Percentiles rank a stretch among this genome's conserved stretches.
Conservation (phyloP, 2,113 vertebrate species). For the Myotis yumanensis region DNA sequence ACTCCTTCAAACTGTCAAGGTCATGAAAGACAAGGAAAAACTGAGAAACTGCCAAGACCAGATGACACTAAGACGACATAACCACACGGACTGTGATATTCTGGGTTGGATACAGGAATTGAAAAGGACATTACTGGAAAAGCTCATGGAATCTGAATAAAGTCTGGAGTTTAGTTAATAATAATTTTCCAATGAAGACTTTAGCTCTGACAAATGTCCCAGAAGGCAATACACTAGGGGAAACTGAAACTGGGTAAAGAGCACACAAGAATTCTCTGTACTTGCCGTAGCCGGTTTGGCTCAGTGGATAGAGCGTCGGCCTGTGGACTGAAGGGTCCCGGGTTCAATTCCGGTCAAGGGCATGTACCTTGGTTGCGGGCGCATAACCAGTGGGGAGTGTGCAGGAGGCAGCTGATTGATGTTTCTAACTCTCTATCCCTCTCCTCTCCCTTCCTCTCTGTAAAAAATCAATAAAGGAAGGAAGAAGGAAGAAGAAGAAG, state of each 20-base stretch:
- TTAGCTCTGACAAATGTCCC: not conserved
- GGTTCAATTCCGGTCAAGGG: no score
- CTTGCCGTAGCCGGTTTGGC: not conserved
- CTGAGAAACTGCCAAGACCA: not conserved
- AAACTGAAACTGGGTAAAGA: not conserved
- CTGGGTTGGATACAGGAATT: not conserved
- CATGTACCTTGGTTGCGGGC: no score
- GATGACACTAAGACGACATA: not conserved
- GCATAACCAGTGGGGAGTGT: no score
- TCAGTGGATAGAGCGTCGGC: no score
- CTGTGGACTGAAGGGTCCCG: no score
- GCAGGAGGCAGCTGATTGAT: no score
- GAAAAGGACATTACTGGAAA: not conserved
- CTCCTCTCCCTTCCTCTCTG: no score
- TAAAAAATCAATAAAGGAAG: no score
- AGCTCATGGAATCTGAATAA: not conserved
- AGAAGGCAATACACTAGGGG: not conserved
- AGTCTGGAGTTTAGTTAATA: not conserved
- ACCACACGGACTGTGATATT: not conserved
- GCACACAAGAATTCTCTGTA: not conserved
- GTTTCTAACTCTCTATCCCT: no score
- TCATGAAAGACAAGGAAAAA: not conserved
- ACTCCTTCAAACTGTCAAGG: constrained; percentile 3
- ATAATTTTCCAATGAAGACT: not conserved
- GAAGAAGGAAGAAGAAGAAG: not conserved